Percentiles rank a stretch among this genome's conserved stretches.
These are phyloP conservation scores for Thalassarche chlororhynchos DNA, from an alignment of 2,113 vertebrate species.

Conservation along the genomic window DNA sequence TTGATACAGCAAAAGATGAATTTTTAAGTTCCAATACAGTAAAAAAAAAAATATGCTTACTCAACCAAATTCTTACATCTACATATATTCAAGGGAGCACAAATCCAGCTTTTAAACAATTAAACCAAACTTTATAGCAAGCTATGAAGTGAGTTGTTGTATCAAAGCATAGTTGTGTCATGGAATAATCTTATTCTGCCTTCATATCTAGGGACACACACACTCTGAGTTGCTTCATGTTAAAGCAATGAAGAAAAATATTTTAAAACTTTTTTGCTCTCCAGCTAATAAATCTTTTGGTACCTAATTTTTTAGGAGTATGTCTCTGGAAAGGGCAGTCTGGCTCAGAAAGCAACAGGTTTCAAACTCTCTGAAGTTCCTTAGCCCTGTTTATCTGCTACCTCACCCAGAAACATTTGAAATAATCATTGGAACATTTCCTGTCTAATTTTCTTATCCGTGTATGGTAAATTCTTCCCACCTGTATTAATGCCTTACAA, in stretches of 20 bases:
- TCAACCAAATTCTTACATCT: background rate
- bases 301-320: constrained; percentile 9
- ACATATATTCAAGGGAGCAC: background rate
- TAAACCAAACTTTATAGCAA: background rate
- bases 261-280: background rate
- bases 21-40: background rate
- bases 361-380: background rate
- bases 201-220: background rate
- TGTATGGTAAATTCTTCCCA: background rate
- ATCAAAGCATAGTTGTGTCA: background rate
- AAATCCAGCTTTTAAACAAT: background rate
- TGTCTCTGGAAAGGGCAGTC: background rate
- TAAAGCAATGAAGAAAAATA: constrained; percentile 19
- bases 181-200: background rate
- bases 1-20: background rate
- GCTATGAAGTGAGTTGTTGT: background rate
- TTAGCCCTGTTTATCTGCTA: constrained; percentile 7
- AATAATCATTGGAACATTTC: background rate
- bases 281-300: constrained; percentile 3
- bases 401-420: background rate
- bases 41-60: background rate
- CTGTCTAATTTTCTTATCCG: background rate
- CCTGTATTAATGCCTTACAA: background rate
- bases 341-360: background rate
- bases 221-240: background rate